Evolutionary conservation across 2,797 vertebrate genomes (phyloP).

Genomic region (Rhinogobio ventralis): DNA sequence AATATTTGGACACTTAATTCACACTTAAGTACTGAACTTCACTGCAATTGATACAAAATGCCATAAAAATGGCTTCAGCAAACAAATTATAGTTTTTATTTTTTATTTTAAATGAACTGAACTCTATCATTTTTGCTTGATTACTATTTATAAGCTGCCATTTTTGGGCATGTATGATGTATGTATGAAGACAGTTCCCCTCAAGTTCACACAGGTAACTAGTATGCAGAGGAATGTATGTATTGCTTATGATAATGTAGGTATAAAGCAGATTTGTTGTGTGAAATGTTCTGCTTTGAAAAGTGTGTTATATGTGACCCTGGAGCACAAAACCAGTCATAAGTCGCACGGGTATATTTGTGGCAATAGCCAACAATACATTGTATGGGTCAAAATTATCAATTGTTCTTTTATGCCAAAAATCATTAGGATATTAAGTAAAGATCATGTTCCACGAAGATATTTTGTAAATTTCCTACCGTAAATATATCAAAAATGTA

Average conservation of each 20-base stretch:
- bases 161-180: not conserved
- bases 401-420: no score
- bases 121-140: not conserved
- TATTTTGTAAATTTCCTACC: no score
- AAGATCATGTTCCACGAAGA: no score
- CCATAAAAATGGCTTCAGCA: not conserved
- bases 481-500: no score
- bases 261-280: no score
- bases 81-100: not conserved
- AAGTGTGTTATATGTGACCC: not conserved
- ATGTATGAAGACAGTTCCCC: not conserved
- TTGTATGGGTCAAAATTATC: no score
- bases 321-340: no score
- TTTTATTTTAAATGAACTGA: not conserved
- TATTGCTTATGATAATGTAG: no score
- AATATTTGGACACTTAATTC: constrained; percentile 4
- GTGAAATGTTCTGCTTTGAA: not conserved
- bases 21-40: not conserved
- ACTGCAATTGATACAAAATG: not conserved
- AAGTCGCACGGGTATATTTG: no score
- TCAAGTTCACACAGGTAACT: not conserved
- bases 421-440: no score
- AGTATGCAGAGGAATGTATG: not conserved
- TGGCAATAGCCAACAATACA: no score
- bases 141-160: not conserved